Base-by-base conservation (phyloP, 2,888 invertebrate genomes). In the Rotaria sp. region DNA sequence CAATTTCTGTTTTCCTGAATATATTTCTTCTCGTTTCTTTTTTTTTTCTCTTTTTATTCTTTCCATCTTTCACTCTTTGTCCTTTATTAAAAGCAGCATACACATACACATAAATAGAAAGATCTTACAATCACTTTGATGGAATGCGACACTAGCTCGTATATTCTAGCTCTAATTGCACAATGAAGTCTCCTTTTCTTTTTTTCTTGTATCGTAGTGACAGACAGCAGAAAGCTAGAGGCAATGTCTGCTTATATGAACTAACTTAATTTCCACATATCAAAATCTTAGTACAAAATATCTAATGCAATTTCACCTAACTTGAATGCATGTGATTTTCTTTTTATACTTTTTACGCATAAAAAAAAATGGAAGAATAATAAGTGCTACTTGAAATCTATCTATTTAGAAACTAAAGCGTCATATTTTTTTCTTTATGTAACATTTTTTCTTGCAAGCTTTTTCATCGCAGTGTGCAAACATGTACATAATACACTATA, bases 401-500 rank as follows among this genome's bases (percentile, higher is more conserved):
- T 59, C 59, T 59, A 59, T 26, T 59, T 59, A 30, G 15, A 30
- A 30, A 24, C 11, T 15, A 15, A 50, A 50, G 13, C 13, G 7
- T 30, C 4, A 30, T 5, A 15, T 67, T 35, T 30, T 21, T 59
- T 10, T 38, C 67, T 67, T 67, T 67, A 67, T 67, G 35, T 67
- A 67, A 67, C 21, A 67, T 35, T 67, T 35, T 57, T 21, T 59
- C 0, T 59, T 30, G 10, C 30, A 59, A 59, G 7, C n/a, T 59
- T 30, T 59, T 30, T 59, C 21, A 67, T 67, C 21, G 67, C 35
- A 21, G 15, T 67, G 21, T 67, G 35, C 67, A 67, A 30, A 67
- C 21, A 67, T 67, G 21, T 67, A 67, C 67, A 67, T 67, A 67
- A 67, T 67, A 67, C 67, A 67, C 67, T 67, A 67, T 35, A 67